Percentiles rank a stretch among this genome's conserved stretches.
Conservation (phyloP, 2,888 invertebrate genomes). For the Cheiracanthium punctorium region DNA sequence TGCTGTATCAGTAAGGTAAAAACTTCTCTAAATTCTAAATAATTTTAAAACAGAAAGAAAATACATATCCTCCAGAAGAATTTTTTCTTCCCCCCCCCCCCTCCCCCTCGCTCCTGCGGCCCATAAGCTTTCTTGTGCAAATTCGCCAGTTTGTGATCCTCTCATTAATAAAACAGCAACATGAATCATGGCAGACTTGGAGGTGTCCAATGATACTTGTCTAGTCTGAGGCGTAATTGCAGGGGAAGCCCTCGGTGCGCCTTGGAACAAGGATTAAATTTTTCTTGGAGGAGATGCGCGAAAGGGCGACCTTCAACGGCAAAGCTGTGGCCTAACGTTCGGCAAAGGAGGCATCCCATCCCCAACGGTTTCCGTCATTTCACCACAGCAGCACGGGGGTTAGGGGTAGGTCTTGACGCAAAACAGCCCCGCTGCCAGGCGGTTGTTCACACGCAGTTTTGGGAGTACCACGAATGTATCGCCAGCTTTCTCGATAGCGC, state of each 20-base stretch:
- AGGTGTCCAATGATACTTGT: not conserved
- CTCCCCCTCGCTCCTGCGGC: too few relatives aligned
- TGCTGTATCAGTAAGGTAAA: too few relatives aligned
- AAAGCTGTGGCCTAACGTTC: too few relatives aligned
- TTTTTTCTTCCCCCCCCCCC: too few relatives aligned
- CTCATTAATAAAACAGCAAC: not conserved
- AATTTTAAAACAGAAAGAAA: too few relatives aligned
- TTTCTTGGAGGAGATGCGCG: not conserved
- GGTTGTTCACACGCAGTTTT: not conserved
- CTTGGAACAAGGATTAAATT: not conserved
- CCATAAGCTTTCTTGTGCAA: not conserved
- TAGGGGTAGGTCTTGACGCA: not conserved
- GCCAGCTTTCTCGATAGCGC: not conserved
- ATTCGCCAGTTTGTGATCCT: not conserved
- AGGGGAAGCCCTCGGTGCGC: not conserved
- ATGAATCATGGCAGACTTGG: not conserved
- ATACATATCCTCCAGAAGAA: too few relatives aligned
- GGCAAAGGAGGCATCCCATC: too few relatives aligned
- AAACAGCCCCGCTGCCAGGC: not conserved
- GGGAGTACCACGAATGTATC: constrained; percentile 41
- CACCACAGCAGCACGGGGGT: too few relatives aligned
- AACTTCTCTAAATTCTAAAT: too few relatives aligned
- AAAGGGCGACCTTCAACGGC: not conserved
- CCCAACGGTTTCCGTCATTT: not conserved
- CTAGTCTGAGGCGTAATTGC: not conserved